Evolutionary conservation across 1,140 invertebrate genomes (phyloP).

Genomic region (Psilanteris sp.): DNA sequence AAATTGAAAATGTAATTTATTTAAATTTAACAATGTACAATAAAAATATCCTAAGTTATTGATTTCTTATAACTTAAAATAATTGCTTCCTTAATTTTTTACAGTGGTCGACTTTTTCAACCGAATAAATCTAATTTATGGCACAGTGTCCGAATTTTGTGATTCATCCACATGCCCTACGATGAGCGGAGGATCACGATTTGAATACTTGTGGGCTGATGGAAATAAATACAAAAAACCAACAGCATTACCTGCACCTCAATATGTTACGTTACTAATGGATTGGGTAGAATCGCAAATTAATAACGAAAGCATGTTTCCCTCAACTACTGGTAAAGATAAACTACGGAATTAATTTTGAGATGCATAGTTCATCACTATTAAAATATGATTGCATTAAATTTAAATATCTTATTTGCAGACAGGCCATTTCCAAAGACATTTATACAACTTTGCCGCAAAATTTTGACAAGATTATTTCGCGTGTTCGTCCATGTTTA

Average conservation of each 20-base stretch:
- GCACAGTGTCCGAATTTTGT: conserved; percentile 93
- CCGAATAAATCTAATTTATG: conserved; percentile 95
- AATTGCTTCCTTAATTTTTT: conserved; percentile 49
- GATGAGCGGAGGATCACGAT: conserved; percentile 93
- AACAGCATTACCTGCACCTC: conserved; percentile 90
- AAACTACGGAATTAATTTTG: no score
- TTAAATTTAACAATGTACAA: no score
- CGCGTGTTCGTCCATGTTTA: conserved; percentile 98
- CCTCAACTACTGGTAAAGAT: conserved; percentile 85
- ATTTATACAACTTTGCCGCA: conserved; percentile 89
- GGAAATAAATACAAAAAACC: conserved; percentile 93
- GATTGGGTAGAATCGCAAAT: conserved; percentile 97
- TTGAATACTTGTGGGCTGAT: conserved; percentile 97
- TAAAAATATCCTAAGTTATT: no score
- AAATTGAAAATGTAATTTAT: no score
- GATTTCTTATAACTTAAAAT: no score
- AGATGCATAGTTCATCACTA: no score
- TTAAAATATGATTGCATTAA: no score
- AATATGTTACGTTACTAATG: conserved; percentile 94
- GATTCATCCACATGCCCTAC: conserved; percentile 92
- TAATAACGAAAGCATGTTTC: conserved; percentile 93
- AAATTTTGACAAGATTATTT: conserved; percentile 94
- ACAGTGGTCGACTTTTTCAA: conserved; percentile 98
- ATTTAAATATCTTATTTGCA: conserved; percentile 72
- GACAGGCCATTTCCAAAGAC: conserved; percentile 94